These are phyloP conservation scores for Acrocephalus scirpaceus DNA, from an alignment of 2,797 vertebrate genomes.

Conservation along the genomic window DNA sequence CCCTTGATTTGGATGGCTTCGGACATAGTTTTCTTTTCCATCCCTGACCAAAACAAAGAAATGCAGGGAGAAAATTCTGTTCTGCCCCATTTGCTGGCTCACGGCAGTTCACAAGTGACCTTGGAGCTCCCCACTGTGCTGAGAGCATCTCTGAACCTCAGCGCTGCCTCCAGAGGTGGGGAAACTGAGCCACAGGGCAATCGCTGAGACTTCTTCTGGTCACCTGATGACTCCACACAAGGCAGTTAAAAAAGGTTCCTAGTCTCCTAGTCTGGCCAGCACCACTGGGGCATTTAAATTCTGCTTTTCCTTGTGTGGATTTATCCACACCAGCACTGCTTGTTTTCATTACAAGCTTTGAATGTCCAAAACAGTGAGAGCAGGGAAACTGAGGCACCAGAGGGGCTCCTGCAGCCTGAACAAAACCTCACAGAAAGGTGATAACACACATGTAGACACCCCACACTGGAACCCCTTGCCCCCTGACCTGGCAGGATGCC, in stretches of 20 bases:
- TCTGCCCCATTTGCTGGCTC: not conserved
- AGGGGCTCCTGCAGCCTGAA: not conserved
- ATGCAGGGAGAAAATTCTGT: not conserved
- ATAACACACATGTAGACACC: not conserved
- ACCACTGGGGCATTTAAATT: not conserved
- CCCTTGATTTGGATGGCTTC: not conserved
- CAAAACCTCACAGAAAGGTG: not conserved
- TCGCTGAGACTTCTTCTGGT: not conserved
- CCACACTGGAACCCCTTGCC: not conserved
- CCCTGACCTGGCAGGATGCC: not conserved
- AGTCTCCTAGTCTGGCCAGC: not conserved
- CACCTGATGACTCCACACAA: not conserved
- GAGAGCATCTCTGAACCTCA: not conserved
- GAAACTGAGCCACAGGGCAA: not conserved
- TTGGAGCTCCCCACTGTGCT: not conserved
- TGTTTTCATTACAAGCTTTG: not conserved
- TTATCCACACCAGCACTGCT: not conserved
- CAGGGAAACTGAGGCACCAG: not conserved
- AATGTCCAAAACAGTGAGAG: rapidly evolving
- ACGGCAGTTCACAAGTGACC: not conserved
- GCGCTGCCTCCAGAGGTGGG: not conserved
- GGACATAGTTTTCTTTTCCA: not conserved
- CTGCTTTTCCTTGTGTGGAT: not conserved
- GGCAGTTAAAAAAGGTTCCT: not conserved
- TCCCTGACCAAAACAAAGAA: slow-evolving; percentile 9